Evolutionary conservation across 2,113 vertebrate species (phyloP), one percentile per base, ranked within the genome.

Genomic region (Pogonocichla stellata): DNA sequence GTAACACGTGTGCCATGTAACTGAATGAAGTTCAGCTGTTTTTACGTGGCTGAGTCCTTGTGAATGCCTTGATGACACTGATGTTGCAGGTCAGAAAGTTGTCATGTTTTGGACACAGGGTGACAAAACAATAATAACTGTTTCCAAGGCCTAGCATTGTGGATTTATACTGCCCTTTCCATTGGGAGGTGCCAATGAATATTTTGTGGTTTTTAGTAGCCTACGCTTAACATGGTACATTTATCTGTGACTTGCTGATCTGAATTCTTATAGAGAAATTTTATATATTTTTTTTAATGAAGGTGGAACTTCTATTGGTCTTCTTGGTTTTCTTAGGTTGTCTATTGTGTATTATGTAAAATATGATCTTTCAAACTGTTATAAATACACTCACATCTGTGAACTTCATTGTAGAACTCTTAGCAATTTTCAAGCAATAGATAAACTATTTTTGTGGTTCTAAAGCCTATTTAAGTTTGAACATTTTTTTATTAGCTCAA

Each of bases 61-160:
- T 43, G 65, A 70, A 56, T 61, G 79, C 33, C 22, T 42, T 51
- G 26, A n/a, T 51, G 18, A 6, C 12, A n/a, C 16, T 33, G 53
- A 8, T 0, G 0, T 42, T 57, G 12, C n/a, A 43, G 51, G 8
- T 64, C 58, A 87, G 38, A 53, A 83, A 36, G 10, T 26, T 5
- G 1, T 48, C 5, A 5, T 62, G 11, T 8, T 74, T 36, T 33
- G n/a, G 24, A 23, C 28, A 36, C 2, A 43, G 12, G 6, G 20
- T 92, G 50, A 29, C 22, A 77, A 80, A 17, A 15, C 10, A 53
- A 3, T 38, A 79, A 36, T 36, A 36, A 65, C 23, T 34, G 15
- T 62, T 87, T 71, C 22, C 16, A 53, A 72, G 31, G 22, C 10
- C 34, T 67, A 43, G 24, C 2, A 15, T 31, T 43, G 14, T 62